These are phyloP conservation scores for Cotesia typhae DNA, from an alignment of 1,140 invertebrate species.

Conservation along the genomic window DNA sequence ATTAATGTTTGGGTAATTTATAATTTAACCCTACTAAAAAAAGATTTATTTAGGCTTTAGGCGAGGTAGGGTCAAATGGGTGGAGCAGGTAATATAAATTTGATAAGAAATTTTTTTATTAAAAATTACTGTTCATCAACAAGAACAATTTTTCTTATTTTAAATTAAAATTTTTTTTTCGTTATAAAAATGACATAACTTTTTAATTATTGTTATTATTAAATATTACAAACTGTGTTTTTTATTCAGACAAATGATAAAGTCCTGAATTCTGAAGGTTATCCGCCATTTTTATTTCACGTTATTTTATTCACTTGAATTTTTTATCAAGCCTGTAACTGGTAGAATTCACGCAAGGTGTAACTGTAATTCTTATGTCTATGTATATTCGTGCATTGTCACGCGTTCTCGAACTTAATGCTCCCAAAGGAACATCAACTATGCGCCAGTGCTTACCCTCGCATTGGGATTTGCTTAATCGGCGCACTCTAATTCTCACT, in stretches of 20 bases:
- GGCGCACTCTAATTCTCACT: slow-evolving; percentile 2
- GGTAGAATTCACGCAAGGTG: neutral
- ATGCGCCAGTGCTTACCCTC: slow-evolving; percentile 47
- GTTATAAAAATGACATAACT: too few species aligned
- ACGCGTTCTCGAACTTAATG: slow-evolving; percentile 37
- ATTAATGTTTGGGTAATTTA: slow-evolving; percentile 29
- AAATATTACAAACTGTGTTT: too few species aligned
- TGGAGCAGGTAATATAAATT: too few species aligned
- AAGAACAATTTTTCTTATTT: too few species aligned
- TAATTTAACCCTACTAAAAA: neutral
- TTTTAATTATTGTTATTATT: too few species aligned
- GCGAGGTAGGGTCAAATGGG: too few species aligned
- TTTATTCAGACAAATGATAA: too few species aligned
- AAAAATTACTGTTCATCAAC: too few species aligned
- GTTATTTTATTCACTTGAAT: neutral
- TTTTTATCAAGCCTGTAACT: neutral
- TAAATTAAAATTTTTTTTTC: neutral
- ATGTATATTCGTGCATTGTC: slow-evolving; percentile 29
- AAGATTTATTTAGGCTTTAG: neutral
- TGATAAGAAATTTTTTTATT: too few species aligned
- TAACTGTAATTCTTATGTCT: slow-evolving; percentile 1
- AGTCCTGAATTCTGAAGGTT: too few species aligned
- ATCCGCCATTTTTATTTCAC: neutral
- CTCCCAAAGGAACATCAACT: slow-evolving; percentile 44
- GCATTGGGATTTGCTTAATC: slow-evolving; percentile 33